Conservation (phyloP, 2,888 invertebrate species). For the Tryphoninae sp. region DNA sequence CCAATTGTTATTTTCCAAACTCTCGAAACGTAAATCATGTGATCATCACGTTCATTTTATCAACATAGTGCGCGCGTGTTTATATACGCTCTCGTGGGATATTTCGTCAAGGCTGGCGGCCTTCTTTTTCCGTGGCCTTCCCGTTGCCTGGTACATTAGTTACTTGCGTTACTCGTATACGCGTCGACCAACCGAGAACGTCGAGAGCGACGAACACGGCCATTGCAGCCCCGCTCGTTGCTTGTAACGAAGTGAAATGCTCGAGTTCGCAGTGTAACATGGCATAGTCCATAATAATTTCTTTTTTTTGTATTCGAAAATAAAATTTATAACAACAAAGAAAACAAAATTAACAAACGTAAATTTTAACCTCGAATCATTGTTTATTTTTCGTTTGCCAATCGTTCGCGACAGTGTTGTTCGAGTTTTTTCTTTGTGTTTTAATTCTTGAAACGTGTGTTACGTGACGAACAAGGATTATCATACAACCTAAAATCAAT, state of each 20-base stretch:
- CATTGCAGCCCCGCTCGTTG: slow-evolving; percentile 62
- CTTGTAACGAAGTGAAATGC: slow-evolving; percentile 64
- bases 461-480: slow-evolving; percentile 37
- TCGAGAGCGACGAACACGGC: slow-evolving; percentile 50
- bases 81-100: slow-evolving; percentile 21
- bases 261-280: slow-evolving; percentile 57
- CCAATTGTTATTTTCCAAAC: neutral
- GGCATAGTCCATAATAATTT: slow-evolving; percentile 47
- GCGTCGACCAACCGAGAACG: slow-evolving; percentile 33
- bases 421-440: neutral
- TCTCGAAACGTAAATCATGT: neutral
- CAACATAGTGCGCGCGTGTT: neutral
- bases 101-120: slow-evolving; percentile 63
- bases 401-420: neutral
- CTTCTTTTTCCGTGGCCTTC: slow-evolving; percentile 66
- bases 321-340: slow-evolving; percentile 3
- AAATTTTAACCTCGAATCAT: neutral
- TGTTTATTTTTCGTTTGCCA: neutral
- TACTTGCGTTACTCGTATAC: slow-evolving; percentile 28
- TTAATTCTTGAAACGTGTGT: neutral
- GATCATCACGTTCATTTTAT: neutral
- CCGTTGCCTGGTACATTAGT: slow-evolving; percentile 53
- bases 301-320: neutral
- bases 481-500: neutral
- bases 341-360: neutral